Evolutionary conservation across 2,113 vertebrate genomes (phyloP).

Genomic region (Sturnira hondurensis): DNA sequence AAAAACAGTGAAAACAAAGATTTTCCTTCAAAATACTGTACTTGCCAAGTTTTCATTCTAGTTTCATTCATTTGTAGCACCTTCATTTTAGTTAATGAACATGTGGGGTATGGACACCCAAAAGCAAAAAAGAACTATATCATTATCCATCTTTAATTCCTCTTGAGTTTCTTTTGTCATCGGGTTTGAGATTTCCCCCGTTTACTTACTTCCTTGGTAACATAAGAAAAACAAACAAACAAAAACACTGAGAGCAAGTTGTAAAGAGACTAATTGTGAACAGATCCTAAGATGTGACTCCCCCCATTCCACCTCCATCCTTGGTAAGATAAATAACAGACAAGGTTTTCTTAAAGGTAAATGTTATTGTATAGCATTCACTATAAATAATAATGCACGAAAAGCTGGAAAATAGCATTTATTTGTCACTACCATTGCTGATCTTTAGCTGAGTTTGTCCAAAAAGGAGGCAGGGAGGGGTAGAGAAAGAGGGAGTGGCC

Average conservation of each 20-base stretch:
- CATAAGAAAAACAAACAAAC: not conserved
- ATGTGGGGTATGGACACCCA: not conserved
- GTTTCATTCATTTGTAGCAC: not conserved
- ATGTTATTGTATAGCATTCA: not conserved
- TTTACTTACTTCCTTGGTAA: not conserved
- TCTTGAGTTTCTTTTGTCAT: not conserved
- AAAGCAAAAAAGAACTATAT: not conserved
- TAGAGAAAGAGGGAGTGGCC: not conserved
- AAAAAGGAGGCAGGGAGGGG: not conserved
- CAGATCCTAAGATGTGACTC: not conserved
- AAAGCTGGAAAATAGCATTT: not conserved
- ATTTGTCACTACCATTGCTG: not conserved
- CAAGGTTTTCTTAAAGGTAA: not conserved
- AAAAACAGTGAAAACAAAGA: constrained; percentile 26
- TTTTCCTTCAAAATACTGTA: constrained; percentile 20
- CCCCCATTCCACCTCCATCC: not conserved
- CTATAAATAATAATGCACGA: not conserved
- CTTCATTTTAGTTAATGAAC: constrained; percentile 6
- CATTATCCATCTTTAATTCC: not conserved
- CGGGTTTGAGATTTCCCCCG: not conserved
- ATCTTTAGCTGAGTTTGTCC: not conserved
- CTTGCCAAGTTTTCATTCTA: not conserved
- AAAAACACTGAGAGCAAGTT: not conserved
- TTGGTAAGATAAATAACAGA: not conserved
- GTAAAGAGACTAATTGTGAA: not conserved